phyloP scores from a whole-genome alignment of 35 echinoderm and acorn worm genomes.

The Antedon bifida region DNA sequence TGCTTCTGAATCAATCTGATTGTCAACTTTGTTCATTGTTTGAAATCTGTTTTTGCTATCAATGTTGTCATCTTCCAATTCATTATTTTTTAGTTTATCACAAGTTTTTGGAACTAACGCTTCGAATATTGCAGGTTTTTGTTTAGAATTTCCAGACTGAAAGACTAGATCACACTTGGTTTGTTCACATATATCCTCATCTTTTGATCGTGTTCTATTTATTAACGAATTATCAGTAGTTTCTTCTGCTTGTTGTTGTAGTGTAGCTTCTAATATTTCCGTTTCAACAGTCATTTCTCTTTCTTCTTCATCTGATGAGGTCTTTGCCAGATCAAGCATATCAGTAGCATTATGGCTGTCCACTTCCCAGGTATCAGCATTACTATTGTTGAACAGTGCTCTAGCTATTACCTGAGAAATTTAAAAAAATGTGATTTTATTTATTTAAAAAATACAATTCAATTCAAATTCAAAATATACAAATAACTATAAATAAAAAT shows the following conservation, averaged over 20 bases:
- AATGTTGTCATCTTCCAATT: no score
- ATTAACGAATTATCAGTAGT: neutral
- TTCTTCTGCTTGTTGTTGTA: neutral
- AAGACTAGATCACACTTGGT: no score
- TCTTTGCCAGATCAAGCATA: neutral
- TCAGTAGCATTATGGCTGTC: neutral
- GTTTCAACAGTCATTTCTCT: neutral
- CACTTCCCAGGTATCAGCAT: neutral
- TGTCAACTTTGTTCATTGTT: neutral
- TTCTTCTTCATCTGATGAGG: neutral
- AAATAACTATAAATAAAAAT: no score
- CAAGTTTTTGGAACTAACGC: no score
- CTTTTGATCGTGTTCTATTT: no score
- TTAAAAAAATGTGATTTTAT: neutral
- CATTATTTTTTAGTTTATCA: no score
- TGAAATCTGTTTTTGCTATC: no score
- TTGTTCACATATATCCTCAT: no score
- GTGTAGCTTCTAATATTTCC: neutral
- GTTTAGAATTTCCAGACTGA: no score
- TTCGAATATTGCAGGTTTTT: no score
- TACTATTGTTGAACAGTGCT: neutral
- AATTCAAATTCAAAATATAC: no score
- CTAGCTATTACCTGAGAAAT: neutral
- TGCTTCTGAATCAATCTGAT: neutral
- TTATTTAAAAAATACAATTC: no score